Base-by-base conservation (phyloP, 2,113 vertebrate genomes). In the Dendrocopos noguchii region DNA sequence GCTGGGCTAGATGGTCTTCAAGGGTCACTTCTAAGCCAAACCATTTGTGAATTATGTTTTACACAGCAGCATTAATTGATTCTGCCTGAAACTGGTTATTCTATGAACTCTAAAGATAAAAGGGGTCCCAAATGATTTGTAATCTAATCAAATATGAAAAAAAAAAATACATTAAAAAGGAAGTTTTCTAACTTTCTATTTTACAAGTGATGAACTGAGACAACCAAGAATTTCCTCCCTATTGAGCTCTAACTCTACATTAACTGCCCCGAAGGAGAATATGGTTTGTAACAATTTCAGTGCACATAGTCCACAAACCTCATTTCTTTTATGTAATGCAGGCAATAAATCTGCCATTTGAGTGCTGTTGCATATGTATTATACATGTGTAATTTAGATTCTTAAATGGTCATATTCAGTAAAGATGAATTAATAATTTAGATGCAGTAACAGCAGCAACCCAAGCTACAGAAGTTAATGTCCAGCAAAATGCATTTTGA, bases 401-500 rank as follows among this genome's bases (percentile, higher is more conserved):
- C 81, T 63, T 73, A 78, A 91, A 50, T 80, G 57, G 47, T 25
- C 57, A 47, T 39, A 72, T 85, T 72, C 87, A 88, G 59, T 87
- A 84, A 77, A 90, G 74, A 72, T 67, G 29, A 80, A 93, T 94
- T 77, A 89, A 92, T 87, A 71, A 90, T 31, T 95, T 76, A 85
- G 28, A 34, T 46, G 22, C 70, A 88, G 71, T 36, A 80, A 65
- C 56, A 88, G 50, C 42, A 87, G 50, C 36, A 87, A 80, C 13
- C 46, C n/a, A 65, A 72, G 60, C 36, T 77, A 74, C 56, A 61
- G 56, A 71, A 94, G 42, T 18, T 82, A 86, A 65, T 67, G 55
- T 44, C 42, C 60, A 47, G 53, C 87, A 56, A 94, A 89, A 75
- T 10, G 60, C 9, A n/a, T 87, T 93, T 78, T 74, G 71, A 96